These are phyloP conservation scores for Rhinogobius similis DNA, from an alignment of 2,113 vertebrate species.

Conservation along the genomic window DNA sequence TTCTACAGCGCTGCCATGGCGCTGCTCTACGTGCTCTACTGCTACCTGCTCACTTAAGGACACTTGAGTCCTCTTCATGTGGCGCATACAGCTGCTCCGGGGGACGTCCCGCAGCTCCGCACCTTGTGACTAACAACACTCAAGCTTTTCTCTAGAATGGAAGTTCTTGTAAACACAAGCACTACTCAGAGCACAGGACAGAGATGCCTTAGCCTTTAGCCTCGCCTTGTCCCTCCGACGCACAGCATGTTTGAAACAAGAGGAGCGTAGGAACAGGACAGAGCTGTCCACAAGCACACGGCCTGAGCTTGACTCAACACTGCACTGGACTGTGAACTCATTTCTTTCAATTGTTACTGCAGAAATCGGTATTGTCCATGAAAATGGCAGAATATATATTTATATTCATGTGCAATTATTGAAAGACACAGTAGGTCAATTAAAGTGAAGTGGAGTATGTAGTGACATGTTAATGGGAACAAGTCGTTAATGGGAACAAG, in stretches of 20 bases:
- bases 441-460: background rate
- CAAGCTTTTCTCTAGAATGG: background rate
- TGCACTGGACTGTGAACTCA: background rate
- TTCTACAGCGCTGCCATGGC: conserved; percentile 85
- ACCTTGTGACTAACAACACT: conserved; percentile 16
- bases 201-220: conserved; percentile 56
- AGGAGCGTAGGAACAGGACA: background rate
- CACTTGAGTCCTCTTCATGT: background rate
- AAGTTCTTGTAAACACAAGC: conserved; percentile 8
- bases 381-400: background rate
- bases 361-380: background rate
- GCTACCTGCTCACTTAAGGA: conserved; percentile 67
- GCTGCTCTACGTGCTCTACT: conserved; percentile 81
- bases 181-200: conserved; percentile 11
- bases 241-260: conserved; percentile 6
- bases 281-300: conserved; percentile 8
- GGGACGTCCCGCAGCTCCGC: conserved; percentile 13
- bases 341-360: background rate
- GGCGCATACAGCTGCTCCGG: conserved; percentile 21
- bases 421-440: background rate
- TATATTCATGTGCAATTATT: background rate
- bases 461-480: conserved; percentile 1
- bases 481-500: background rate
- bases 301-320: background rate
- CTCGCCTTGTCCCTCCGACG: conserved; percentile 22